Percentiles rank a stretch among this genome's conserved stretches.
phyloP scores from a whole-genome alignment of 2,797 vertebrate genomes.

The Gambusia yucatana region DNA sequence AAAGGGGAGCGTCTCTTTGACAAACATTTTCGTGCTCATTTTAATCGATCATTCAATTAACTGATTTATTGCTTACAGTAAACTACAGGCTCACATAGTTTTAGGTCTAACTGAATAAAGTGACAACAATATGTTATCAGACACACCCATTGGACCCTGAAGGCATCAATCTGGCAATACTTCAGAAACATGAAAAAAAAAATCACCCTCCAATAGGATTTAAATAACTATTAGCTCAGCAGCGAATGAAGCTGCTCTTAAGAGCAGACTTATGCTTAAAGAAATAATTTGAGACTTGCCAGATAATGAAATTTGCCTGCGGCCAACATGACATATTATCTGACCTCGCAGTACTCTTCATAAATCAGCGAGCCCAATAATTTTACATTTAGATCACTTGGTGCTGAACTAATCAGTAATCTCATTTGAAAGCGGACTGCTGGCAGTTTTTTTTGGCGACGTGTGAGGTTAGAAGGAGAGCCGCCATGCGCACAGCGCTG shows the following conservation, averaged over 20 bases:
- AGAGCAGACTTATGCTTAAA: conserved; percentile 78
- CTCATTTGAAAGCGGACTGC: conserved; percentile 65
- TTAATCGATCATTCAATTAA: no score
- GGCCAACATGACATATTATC: conserved; percentile 79
- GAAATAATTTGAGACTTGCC: conserved; percentile 75
- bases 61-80: no score
- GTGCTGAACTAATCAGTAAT: conserved; percentile 80
- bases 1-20: no score
- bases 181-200: conserved; percentile 50
- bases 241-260: conserved; percentile 54
- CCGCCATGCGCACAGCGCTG: conserved; percentile 35
- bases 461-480: conserved; percentile 53
- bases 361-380: conserved; percentile 81
- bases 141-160: conserved; percentile 20
- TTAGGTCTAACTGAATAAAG: background rate
- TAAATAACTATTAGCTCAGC: conserved; percentile 68
- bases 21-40: no score
- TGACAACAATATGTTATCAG: background rate
- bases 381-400: conserved; percentile 77
- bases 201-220: conserved; percentile 60
- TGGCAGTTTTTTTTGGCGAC: conserved; percentile 51
- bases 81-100: no score
- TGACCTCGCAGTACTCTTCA: conserved; percentile 82
- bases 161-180: conserved; percentile 52
- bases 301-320: conserved; percentile 77